Evolutionary conservation across 2,797 vertebrate species (phyloP).

Genomic region (Sciurus vulgaris): DNA sequence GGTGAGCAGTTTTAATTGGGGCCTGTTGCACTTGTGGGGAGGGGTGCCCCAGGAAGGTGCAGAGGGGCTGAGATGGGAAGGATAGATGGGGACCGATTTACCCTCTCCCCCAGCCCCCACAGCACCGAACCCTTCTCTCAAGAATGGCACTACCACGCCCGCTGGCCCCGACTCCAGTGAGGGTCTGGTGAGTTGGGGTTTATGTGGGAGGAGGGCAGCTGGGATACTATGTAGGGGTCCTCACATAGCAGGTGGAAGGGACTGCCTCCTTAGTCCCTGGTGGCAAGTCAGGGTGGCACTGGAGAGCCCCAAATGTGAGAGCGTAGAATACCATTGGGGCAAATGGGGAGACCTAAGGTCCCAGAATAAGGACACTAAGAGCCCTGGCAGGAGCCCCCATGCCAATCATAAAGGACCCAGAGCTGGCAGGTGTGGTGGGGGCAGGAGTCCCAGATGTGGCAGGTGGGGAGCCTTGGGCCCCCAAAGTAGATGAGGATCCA

Average conservation of each 20-base stretch:
- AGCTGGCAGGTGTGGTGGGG: not conserved
- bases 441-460: not conserved
- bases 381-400: not conserved
- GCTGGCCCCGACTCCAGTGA: not conserved
- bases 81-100: not conserved
- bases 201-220: not conserved
- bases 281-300: not conserved
- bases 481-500: not conserved
- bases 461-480: not conserved
- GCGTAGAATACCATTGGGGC: not conserved
- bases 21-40: not conserved
- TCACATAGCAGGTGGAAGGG: not conserved
- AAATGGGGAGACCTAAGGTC: not conserved
- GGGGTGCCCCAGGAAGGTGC: not conserved
- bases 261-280: not conserved
- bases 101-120: not conserved
- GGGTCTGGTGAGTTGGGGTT: constrained; percentile 76
- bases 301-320: not conserved
- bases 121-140: accelerated
- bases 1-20: not conserved
- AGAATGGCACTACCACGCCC: not conserved
- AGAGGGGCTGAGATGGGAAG: not conserved
- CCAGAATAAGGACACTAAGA: not conserved
- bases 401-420: not conserved
- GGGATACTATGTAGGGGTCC: not conserved